Evolutionary conservation across 2,797 vertebrate genomes (phyloP), one percentile per base, ranked within the genome.

Genomic region (Phataginus tetradactyla): DNA sequence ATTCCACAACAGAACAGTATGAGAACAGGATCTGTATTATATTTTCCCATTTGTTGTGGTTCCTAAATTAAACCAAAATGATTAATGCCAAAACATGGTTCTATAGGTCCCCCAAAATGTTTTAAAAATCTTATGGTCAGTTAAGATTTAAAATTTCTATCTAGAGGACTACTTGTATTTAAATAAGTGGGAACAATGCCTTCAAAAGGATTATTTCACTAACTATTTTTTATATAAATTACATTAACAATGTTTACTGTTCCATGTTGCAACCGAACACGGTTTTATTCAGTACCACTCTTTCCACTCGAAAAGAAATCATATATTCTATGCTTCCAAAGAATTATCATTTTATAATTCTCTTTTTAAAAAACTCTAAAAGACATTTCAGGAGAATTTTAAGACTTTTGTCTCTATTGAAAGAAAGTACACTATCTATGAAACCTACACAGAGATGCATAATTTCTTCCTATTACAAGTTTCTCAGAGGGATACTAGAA

Each of bases 221-320:
- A 57, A 69, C 57, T 64, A 79, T 92, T 87, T 94, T 66, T 42
- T 75, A 80, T 32, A 95, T 32, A 80, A 95, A 84, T 93, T 79
- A 37, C 10, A 77, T 11, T 77, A 59, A 55, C 29, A 83, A 88
- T 91, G 86, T 64, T 57, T 64, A 95, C 68, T 75, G 51, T 66
- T 51, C 7, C 15, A 74, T 61, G 25, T 25, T 94, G 4, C n/a
- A 84, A 84, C 0, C 69, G 7, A 84, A 37, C 63, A 45, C 37
- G 27, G 3, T 86, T 94, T 51, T 87, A 91, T 72, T 84, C 39
- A 53, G 4, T 49, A 55, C 69, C 63, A 61, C 74, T 93, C 32
- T 93, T 95, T 78, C 39, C 18, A 85, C 37, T 39, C 5, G 71
- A 96, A n/a, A 92, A 64, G 29, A 95, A 95, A 90, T 59, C 12